These are phyloP conservation scores for Melipona beecheii DNA, from an alignment of 2,888 invertebrate species.

Conservation along the genomic window DNA sequence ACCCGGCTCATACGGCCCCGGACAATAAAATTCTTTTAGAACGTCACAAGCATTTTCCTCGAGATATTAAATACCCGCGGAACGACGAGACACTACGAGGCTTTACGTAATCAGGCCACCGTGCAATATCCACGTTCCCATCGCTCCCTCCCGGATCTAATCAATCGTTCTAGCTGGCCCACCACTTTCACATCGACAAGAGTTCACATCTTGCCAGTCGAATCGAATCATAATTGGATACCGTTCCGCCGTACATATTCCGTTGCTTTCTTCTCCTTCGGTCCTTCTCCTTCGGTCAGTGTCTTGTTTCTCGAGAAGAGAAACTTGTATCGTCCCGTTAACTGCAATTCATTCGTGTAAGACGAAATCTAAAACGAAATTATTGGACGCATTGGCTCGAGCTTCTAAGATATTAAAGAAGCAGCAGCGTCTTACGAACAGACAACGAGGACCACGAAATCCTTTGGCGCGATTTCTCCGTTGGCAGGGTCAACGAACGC, in stretches of 20 bases:
- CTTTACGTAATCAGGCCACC: slow-evolving; percentile 53
- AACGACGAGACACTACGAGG: slow-evolving; percentile 24
- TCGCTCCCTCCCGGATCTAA: slow-evolving; percentile 8
- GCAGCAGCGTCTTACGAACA: not conserved
- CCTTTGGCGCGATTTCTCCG: slow-evolving; percentile 26
- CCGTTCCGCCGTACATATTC: too few species aligned
- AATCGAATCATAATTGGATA: not conserved
- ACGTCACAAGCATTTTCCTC: slow-evolving; percentile 60
- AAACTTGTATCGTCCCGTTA: too few species aligned
- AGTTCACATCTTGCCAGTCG: not conserved
- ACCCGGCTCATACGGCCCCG: slow-evolving; percentile 44
- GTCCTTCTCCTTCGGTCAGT: not conserved
- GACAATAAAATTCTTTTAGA: slow-evolving; percentile 62
- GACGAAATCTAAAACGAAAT: too few species aligned
- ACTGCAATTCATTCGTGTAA: too few species aligned
- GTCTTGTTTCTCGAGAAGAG: too few species aligned
- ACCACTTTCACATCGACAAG: not conserved
- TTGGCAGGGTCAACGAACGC: slow-evolving; percentile 65
- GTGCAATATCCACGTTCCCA: slow-evolving; percentile 16
- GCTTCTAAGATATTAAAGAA: not conserved
- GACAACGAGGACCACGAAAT: slow-evolving; percentile 25
- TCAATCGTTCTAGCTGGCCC: slow-evolving; percentile 16
- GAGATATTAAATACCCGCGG: slow-evolving; percentile 58
- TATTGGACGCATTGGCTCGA: too few species aligned
- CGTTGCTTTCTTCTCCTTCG: not conserved